phyloP scores from a whole-genome alignment of 1,140 invertebrate genomes.

The Tetramorium alpestre region DNA sequence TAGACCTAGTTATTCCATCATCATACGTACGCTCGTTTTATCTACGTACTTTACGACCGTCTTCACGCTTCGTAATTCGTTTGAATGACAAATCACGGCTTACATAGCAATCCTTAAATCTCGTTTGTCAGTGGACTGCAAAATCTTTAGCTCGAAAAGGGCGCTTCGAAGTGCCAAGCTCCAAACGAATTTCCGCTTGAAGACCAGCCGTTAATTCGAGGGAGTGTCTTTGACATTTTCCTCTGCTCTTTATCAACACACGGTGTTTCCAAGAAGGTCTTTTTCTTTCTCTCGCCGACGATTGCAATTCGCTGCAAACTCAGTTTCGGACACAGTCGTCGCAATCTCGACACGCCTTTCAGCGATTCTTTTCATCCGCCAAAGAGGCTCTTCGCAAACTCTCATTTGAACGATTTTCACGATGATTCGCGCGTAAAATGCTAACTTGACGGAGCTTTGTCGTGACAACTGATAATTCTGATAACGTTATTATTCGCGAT shows the following conservation, averaged over 20 bases:
- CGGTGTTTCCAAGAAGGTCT: constrained; percentile 13
- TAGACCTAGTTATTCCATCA: background rate
- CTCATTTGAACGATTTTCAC: constrained; percentile 3
- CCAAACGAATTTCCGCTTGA: constrained; percentile 62
- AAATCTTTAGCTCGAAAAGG: constrained; percentile 25
- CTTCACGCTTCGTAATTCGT: background rate
- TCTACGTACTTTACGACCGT: background rate
- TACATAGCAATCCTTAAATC: constrained; percentile 22
- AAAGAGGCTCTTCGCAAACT: background rate
- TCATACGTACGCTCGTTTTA: background rate
- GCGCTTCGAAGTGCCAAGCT: constrained; percentile 5
- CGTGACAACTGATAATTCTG: constrained; percentile 3
- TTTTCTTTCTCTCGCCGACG: background rate
- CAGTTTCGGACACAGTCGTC: constrained; percentile 42
- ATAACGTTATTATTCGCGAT: background rate
- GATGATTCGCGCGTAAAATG: constrained; percentile 26
- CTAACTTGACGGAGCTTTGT: background rate
- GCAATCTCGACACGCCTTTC: constrained; percentile 58
- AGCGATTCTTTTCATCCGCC: constrained; percentile 3
- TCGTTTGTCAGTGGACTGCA: constrained; percentile 4
- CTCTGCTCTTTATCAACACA: constrained; percentile 53
- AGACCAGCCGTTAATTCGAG: constrained; percentile 65
- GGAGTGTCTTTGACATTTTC: constrained; percentile 65
- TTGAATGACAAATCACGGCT: constrained; percentile 28
- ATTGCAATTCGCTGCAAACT: constrained; percentile 47